phyloP scores from a whole-genome alignment of 2,888 invertebrate genomes.

The Caenorhabditis sp. region DNA sequence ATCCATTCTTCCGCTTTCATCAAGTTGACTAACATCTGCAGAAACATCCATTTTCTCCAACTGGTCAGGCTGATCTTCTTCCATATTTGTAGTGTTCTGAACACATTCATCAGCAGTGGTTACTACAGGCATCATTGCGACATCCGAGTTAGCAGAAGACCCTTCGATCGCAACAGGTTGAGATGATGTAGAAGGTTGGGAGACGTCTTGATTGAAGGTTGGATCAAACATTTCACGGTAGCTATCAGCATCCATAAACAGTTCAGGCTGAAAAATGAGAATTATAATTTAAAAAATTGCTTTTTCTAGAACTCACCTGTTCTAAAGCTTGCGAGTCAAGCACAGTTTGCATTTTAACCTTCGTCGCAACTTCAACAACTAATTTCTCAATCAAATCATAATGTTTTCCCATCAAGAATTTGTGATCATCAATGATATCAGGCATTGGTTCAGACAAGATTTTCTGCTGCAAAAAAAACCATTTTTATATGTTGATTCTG shows the following conservation, averaged over 20 bases:
- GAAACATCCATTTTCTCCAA: too few relatives aligned
- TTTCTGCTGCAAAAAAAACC: neutral
- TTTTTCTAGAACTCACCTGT: neutral
- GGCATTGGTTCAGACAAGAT: neutral
- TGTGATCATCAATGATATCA: neutral
- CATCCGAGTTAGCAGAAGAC: too few relatives aligned
- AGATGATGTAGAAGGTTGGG: neutral
- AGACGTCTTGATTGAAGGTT: neutral
- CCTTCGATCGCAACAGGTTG: too few relatives aligned
- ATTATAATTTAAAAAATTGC: neutral
- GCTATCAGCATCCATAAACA: neutral
- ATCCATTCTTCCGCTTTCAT: too few relatives aligned
- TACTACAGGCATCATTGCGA: too few relatives aligned
- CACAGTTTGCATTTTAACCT: neutral
- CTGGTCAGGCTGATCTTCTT: too few relatives aligned
- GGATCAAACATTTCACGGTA: neutral
- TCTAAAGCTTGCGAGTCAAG: constrained; percentile 3
- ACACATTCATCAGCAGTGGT: too few relatives aligned
- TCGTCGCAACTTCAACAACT: constrained; percentile 3
- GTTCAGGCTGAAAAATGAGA: neutral
- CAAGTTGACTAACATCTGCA: too few relatives aligned
- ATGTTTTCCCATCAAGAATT: constrained; percentile 14
- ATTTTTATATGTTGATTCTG: too few relatives aligned
- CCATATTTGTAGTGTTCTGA: too few relatives aligned
- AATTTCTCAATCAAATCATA: constrained; percentile 18